A percentile compares a stretch with the other conserved stretches of the same genome.
These are phyloP conservation scores for Dolichotis patagonum DNA, from an alignment of 2,113 vertebrate genomes.

Conservation along the genomic window DNA sequence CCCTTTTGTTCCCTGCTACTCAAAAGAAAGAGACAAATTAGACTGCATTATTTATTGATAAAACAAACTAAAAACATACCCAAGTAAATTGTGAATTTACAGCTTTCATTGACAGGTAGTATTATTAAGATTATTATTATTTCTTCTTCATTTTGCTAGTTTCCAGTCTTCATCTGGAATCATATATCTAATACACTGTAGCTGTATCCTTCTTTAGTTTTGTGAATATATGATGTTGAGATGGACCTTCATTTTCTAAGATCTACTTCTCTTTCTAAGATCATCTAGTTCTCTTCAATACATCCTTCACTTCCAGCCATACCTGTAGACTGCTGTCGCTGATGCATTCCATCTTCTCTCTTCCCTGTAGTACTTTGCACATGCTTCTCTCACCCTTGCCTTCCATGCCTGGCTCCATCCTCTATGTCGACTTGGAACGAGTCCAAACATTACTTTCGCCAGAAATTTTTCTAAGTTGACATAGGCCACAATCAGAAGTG, in stretches of 20 bases:
- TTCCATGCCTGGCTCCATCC: background rate
- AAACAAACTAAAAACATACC: constrained; percentile 9
- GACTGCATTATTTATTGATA: background rate
- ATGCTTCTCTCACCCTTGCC: background rate
- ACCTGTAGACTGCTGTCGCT: background rate
- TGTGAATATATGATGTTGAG: background rate
- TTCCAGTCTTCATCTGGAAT: background rate
- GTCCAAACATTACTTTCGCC: background rate
- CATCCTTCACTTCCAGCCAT: background rate
- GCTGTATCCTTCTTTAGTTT: background rate
- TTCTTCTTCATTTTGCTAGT: background rate
- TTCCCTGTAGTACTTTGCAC: background rate
- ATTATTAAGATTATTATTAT: background rate
- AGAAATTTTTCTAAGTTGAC: background rate
- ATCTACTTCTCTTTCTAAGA: background rate
- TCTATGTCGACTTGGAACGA: background rate
- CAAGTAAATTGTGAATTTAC: background rate
- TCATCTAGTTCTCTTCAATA: background rate
- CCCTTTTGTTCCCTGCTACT: background rate
- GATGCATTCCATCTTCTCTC: background rate
- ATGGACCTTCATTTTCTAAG: background rate
- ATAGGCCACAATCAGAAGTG: background rate
- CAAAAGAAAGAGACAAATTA: background rate
- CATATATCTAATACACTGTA: background rate
- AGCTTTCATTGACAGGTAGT: background rate